Evolutionary conservation across 2,113 vertebrate species (phyloP), one percentile per base, ranked within the genome.

Genomic region (Pseudorasbora parva): DNA sequence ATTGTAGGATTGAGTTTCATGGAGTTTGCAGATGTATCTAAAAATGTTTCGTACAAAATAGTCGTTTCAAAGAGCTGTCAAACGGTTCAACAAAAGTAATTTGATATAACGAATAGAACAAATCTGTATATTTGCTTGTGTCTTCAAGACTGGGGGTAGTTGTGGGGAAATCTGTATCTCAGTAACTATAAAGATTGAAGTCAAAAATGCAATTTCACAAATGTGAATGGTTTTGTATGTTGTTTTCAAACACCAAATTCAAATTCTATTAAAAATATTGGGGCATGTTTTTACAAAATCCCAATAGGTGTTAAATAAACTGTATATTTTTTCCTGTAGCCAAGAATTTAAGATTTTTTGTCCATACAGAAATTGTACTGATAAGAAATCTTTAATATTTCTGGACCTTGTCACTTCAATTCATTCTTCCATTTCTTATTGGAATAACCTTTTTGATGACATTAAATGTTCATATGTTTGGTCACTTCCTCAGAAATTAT

Each of bases 1-100:
- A 78, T 43, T 9, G 54, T 41, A 59, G 19, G 27, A 77, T 77
- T 77, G 30, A 77, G 75, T 77, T 57, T 56, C 51, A 43, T 59
- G 51, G 75, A 57, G 51, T 49, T 47, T 25, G 71, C 43, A 25
- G 71, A 51, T 10, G 45, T 25, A 51, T 73, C 23, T 73, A 73
- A 73, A 51, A 73, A 73, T 49, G 71, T 14, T 73, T 10, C 1
- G 1, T 37, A 23, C n/a, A 23, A 59, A 59, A 59, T 11, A 23
- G 56, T 11, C 9, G 0, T 59, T 45, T 72, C 72, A 74, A 74
- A 72, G 68, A 71, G 21, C 10, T n/a, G 37, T 45, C 10, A 8
- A 71, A 43, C 21, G n/a, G 11, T 43, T 71, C n/a, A 27, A 30
- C 9, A 30, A 74, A 30, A 4, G 3, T 27, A 0, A 74, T 25